phyloP scores from a whole-genome alignment of 2,888 invertebrate species.

The Rhimphoctona megacephalus region DNA sequence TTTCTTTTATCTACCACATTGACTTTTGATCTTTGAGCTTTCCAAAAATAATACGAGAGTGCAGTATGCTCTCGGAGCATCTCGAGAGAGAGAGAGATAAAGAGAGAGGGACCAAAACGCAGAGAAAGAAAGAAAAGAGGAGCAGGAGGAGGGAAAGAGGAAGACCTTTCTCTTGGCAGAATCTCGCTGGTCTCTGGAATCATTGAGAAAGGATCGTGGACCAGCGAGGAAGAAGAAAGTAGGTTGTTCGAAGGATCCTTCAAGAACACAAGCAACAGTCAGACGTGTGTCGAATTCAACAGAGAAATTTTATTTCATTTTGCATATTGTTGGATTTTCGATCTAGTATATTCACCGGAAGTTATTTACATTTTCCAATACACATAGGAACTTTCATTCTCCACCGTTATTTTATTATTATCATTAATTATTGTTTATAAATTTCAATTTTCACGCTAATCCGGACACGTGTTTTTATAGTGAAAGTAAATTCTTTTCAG shows the following conservation, averaged over 20 bases:
- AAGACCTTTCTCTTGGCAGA: conserved; percentile 66
- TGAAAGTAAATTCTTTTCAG: not conserved
- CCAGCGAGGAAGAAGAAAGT: conserved; percentile 65
- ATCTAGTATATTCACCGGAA: conserved; percentile 2
- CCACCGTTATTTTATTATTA: not conserved
- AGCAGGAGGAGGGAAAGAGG: conserved; percentile 24
- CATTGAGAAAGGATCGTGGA: conserved; percentile 59
- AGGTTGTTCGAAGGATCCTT: conserved; percentile 64
- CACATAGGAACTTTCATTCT: not conserved
- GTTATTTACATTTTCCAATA: not conserved
- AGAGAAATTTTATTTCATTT: conserved; percentile 41
- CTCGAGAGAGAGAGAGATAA: conserved; percentile 1
- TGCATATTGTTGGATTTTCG: conserved; percentile 8
- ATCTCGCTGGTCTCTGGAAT: conserved; percentile 57
- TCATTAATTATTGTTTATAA: not conserved
- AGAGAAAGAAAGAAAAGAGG: conserved; percentile 4
- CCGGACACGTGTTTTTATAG: not conserved
- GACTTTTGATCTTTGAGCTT: conserved; percentile 34
- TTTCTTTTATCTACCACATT: conserved; percentile 8
- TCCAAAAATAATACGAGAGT: conserved; percentile 11
- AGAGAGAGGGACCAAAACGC: conserved; percentile 18
- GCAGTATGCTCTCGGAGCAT: not conserved
- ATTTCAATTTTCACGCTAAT: not conserved
- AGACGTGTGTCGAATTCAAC: conserved; percentile 28
- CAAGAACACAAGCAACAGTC: conserved; percentile 38